Percentiles rank a stretch among this genome's conserved stretches.
phyloP scores from a whole-genome alignment of 2,797 vertebrate species.

The Centroberyx gerrardi region DNA sequence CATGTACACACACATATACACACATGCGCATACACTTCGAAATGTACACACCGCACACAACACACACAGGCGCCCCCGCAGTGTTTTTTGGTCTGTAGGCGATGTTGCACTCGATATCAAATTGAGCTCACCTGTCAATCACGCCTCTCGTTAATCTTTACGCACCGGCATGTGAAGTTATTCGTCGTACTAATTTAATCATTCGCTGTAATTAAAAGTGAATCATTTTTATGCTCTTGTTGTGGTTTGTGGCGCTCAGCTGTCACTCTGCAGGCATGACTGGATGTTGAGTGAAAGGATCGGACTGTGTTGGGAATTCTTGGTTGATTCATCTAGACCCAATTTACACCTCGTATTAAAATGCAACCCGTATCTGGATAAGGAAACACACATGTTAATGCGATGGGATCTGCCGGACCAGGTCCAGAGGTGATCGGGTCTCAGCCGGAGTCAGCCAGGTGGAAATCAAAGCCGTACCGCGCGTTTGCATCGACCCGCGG shows the following conservation, averaged over 20 bases:
- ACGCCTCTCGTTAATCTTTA: constrained; percentile 22
- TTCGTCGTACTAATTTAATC: constrained; percentile 33
- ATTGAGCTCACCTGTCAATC: constrained; percentile 40
- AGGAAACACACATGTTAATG: too few relatives aligned
- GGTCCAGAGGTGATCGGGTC: too few relatives aligned
- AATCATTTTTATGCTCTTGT: constrained; percentile 18
- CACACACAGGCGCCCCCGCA: background rate
- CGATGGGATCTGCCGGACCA: too few relatives aligned
- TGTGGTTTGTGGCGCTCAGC: constrained; percentile 22
- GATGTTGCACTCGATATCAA: background rate
- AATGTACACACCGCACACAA: background rate
- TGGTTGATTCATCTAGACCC: constrained; percentile 6
- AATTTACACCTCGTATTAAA: constrained; percentile 3
- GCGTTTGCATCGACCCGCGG: too few relatives aligned
- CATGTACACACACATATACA: background rate
- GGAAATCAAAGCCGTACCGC: too few relatives aligned
- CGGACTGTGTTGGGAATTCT: constrained; percentile 21
- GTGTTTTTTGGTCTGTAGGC: constrained; percentile 7
- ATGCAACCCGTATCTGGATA: background rate
- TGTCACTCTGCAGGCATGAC: constrained; percentile 18
- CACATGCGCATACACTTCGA: background rate
- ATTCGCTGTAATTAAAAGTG: constrained; percentile 43
- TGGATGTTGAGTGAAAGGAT: constrained; percentile 15
- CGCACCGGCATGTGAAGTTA: constrained; percentile 14
- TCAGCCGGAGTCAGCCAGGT: too few relatives aligned